Conservation (phyloP, 2,113 vertebrate genomes). For the Alosa alosa region DNA sequence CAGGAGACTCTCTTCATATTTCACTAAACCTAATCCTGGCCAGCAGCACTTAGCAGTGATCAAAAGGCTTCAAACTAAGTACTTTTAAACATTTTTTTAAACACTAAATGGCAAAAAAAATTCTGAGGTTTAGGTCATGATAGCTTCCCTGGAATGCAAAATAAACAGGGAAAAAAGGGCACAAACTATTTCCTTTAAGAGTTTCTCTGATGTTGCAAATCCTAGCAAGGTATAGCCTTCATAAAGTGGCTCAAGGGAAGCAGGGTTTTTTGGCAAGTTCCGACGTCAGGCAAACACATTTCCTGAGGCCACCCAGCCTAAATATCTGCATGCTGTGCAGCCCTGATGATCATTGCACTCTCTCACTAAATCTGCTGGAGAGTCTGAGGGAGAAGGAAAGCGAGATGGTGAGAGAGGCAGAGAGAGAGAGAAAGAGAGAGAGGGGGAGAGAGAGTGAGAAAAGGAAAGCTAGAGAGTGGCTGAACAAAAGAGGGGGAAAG, state of each 20-base stretch:
- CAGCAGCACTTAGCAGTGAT: slow-evolving; percentile 44
- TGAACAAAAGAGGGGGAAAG: slow-evolving; percentile 39
- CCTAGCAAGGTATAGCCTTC: not conserved
- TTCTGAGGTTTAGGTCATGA: slow-evolving; percentile 8
- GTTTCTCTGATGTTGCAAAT: not conserved
- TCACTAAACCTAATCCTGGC: slow-evolving; percentile 62
- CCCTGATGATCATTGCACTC: slow-evolving; percentile 3
- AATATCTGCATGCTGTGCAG: slow-evolving; percentile 9
- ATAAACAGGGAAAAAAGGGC: not conserved
- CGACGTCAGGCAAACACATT: not conserved
- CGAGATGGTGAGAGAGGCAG: not conserved
- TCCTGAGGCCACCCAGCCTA: slow-evolving; percentile 6
- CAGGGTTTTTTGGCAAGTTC: not conserved
- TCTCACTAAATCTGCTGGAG: not conserved
- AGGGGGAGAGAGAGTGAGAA: slow-evolving; percentile 30
- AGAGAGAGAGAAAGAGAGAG: slow-evolving; percentile 19
- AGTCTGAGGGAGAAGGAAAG: not conserved
- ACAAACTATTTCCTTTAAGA: not conserved
- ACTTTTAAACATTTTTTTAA: not conserved
- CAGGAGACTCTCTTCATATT: not conserved
- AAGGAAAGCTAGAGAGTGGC: slow-evolving; percentile 42
- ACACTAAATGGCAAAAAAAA: not conserved
- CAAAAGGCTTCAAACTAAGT: slow-evolving; percentile 29
- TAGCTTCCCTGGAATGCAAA: not conserved
- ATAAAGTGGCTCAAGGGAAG: not conserved